These are phyloP conservation scores for Leptonema lineaticorne DNA, from an alignment of 1,140 invertebrate species.

Conservation along the genomic window DNA sequence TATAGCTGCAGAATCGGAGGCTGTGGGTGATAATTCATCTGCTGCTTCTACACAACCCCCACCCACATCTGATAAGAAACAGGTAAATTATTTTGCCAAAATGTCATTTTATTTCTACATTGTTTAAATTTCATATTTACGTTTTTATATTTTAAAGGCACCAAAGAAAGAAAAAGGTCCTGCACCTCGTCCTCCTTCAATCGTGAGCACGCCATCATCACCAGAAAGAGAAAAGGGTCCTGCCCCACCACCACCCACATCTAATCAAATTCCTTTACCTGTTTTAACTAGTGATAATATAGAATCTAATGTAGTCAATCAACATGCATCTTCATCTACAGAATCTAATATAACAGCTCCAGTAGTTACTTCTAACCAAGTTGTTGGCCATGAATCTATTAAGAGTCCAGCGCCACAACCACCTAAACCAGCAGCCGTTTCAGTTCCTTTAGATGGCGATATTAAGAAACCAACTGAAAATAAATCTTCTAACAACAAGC, in stretches of 20 bases:
- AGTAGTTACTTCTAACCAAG: conserved; percentile 23
- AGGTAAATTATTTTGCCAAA: conserved; percentile 44
- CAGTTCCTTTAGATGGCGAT: neutral
- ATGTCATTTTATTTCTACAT: conserved; percentile 1
- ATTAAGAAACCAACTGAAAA: conserved; percentile 13
- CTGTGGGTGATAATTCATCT: conserved; percentile 28
- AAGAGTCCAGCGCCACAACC: conserved; percentile 39
- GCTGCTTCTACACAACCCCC: conserved; percentile 21
- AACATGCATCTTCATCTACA: conserved; percentile 46
- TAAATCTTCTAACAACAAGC: neutral
- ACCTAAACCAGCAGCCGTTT: conserved; percentile 5
- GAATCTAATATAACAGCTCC: conserved; percentile 38
- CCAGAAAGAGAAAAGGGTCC: conserved; percentile 59
- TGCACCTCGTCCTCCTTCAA: conserved; percentile 63
- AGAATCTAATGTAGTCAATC: conserved; percentile 53
- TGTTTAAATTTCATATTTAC: neutral
- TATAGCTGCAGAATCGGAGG: conserved; percentile 31
- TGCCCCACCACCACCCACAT: conserved; percentile 53
- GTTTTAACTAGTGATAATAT: conserved; percentile 48
- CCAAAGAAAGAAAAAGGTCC: conserved; percentile 72
- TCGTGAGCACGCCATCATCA: conserved; percentile 49
- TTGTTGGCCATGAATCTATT: neutral
- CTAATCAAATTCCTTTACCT: conserved; percentile 46
- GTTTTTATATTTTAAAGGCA: conserved; percentile 47
- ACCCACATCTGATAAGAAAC: conserved; percentile 55